Evolutionary conservation across 2,888 invertebrate species (phyloP).

Genomic region (Aporophyla lueneburgensis): DNA sequence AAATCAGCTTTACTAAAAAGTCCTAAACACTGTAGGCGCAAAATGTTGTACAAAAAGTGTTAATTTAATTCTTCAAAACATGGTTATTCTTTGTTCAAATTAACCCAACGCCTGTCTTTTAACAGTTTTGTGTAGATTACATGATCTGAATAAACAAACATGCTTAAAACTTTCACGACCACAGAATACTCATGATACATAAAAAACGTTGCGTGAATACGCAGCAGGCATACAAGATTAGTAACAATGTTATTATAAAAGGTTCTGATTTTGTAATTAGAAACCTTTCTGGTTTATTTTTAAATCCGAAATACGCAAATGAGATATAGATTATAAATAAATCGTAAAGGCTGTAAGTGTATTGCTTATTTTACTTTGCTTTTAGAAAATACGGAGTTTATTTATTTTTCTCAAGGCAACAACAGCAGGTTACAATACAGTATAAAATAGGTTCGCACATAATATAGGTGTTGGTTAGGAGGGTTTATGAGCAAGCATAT

Average conservation of each 20-base stretch:
- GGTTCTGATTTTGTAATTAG: not conserved
- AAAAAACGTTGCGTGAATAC: conserved; percentile 26
- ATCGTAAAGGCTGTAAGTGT: not conserved
- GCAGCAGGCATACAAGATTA: conserved; percentile 13
- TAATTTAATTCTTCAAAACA: not conserved
- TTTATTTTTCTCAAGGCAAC: too few species aligned
- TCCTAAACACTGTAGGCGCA: too few species aligned
- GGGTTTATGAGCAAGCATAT: too few species aligned
- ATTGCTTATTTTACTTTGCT: not conserved
- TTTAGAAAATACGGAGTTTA: not conserved
- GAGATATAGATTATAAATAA: too few species aligned
- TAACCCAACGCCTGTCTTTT: conserved; percentile 8
- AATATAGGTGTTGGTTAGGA: too few species aligned
- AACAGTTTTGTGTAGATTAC: conserved; percentile 24
- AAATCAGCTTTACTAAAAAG: not conserved
- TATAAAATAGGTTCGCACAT: not conserved
- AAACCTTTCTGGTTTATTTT: not conserved
- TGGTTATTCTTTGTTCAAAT: conserved; percentile 6
- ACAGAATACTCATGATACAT: conserved; percentile 37
- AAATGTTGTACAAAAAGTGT: not conserved
- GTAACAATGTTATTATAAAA: not conserved
- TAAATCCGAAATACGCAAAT: not conserved
- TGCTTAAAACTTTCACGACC: conserved; percentile 17
- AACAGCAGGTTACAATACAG: not conserved
- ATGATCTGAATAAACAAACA: conserved; percentile 28